A percentile compares a stretch with the other conserved stretches of the same genome.
Evolutionary conservation across 2,113 vertebrate genomes (phyloP).

Genomic region (Enhydra lutris): DNA sequence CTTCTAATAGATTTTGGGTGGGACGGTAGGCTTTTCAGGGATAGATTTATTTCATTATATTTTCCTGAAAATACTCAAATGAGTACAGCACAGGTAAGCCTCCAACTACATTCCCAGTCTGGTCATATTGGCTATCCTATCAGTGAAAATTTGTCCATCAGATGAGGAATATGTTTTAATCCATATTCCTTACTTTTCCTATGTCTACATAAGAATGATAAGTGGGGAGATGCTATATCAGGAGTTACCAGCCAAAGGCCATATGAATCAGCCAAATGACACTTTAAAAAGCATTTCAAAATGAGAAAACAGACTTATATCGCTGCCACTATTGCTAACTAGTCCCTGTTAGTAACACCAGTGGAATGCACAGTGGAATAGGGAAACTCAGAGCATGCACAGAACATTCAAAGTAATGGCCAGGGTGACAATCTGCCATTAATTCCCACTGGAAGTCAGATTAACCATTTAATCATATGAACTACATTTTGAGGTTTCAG

Average conservation of each 20-base stretch:
- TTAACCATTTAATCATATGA: background rate
- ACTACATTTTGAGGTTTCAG: background rate
- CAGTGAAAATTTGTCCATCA: background rate
- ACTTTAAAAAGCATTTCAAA: constrained; percentile 22
- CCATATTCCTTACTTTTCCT: background rate
- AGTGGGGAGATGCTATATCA: background rate
- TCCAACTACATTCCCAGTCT: background rate
- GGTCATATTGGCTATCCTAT: background rate
- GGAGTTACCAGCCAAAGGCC: background rate
- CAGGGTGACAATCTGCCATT: background rate
- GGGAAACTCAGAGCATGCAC: background rate
- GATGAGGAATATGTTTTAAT: background rate
- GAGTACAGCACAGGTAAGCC: background rate
- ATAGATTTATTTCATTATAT: background rate
- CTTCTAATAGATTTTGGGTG: background rate
- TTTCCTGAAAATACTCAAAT: background rate
- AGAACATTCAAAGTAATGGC: background rate
- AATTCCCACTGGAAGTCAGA: background rate
- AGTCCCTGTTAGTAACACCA: background rate
- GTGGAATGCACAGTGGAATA: background rate
- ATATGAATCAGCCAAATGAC: background rate
- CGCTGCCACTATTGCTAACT: background rate
- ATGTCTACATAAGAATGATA: background rate
- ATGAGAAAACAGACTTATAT: background rate
- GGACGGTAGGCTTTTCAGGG: background rate